Conservation (phyloP, 2,113 vertebrate genomes). For the Bubalus kerabau region DNA sequence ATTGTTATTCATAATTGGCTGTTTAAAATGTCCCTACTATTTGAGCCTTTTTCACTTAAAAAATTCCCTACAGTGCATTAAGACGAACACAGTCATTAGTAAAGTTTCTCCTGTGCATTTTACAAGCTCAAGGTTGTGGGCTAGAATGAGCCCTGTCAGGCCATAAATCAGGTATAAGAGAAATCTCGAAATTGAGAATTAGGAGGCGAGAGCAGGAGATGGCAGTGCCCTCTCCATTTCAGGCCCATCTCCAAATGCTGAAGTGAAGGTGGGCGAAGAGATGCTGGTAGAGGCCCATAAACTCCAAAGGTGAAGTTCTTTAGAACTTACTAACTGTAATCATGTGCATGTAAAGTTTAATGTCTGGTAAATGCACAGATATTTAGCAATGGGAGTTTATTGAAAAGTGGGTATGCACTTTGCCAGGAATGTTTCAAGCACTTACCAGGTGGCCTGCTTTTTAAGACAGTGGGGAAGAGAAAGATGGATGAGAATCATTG, state of each 20-base stretch:
- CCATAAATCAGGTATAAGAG: slow-evolving; percentile 87
- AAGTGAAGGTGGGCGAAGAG: slow-evolving; percentile 46
- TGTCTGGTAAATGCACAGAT: not conserved
- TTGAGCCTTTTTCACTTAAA: slow-evolving; percentile 52
- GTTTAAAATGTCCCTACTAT: not conserved
- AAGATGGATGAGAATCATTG: not conserved
- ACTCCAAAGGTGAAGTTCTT: not conserved
- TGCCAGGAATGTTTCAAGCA: not conserved
- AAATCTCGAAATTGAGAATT: slow-evolving; percentile 75
- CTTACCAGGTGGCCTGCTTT: not conserved
- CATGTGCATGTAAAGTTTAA: not conserved
- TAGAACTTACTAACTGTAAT: not conserved
- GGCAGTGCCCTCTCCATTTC: slow-evolving; percentile 62
- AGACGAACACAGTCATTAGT: slow-evolving; percentile 71
- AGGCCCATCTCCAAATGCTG: slow-evolving; percentile 71
- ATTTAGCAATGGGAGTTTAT: not conserved
- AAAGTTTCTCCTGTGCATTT: slow-evolving; percentile 77
- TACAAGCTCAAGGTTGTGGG: slow-evolving; percentile 82
- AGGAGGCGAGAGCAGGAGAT: slow-evolving; percentile 66
- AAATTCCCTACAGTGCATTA: slow-evolving; percentile 63
- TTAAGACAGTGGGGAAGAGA: not conserved
- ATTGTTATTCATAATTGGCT: slow-evolving; percentile 63
- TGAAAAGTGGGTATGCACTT: not conserved
- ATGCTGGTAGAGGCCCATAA: not conserved
- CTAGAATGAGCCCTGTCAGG: slow-evolving; percentile 80